These are phyloP conservation scores for Apus apus DNA, from an alignment of 2,113 vertebrate species.

Conservation along the genomic window DNA sequence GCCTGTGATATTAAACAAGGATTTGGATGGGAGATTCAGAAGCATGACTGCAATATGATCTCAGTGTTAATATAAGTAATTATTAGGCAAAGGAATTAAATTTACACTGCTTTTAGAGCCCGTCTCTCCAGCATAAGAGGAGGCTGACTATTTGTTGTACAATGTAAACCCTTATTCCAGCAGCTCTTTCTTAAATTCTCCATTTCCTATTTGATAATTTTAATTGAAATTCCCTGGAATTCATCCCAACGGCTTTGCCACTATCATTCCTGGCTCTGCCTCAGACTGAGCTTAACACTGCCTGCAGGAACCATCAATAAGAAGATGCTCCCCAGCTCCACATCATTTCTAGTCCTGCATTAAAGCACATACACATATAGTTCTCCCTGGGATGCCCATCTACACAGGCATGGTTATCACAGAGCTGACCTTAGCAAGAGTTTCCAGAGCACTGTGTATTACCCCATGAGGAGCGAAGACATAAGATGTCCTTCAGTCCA, in stretches of 20 bases:
- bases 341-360: neutral
- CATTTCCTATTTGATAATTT: neutral
- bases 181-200: neutral
- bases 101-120: neutral
- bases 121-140: neutral
- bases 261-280: neutral
- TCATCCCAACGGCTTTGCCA: neutral
- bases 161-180: neutral
- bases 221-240: neutral
- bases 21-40: neutral
- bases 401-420: neutral
- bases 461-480: neutral
- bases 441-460: neutral
- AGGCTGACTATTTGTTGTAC: neutral
- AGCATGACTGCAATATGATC: neutral
- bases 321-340: neutral
- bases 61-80: neutral
- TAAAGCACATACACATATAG: neutral
- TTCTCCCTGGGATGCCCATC: neutral
- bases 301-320: neutral
- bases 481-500: neutral
- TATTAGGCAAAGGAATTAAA: neutral
- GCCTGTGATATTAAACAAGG: conserved; percentile 28
- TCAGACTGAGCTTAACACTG: neutral
- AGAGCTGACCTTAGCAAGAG: neutral